Evolutionary conservation across 92 coral and sea anemone genomes (phyloP), one percentile per base, ranked within the genome.

Genomic region (Siderastrea radians): DNA sequence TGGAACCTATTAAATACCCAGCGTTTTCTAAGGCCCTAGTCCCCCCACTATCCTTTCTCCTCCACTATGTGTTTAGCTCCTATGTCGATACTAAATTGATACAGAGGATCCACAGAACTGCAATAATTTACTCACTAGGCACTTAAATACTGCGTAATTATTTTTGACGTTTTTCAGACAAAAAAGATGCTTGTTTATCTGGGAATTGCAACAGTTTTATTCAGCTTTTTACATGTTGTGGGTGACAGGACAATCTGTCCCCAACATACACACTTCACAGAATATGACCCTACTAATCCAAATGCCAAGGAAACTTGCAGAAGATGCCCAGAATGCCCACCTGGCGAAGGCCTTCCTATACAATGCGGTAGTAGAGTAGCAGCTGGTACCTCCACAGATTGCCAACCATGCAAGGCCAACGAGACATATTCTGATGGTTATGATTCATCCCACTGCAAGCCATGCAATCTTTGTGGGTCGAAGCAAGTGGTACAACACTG

Each of bases 271-370:
- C 53, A 70, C 6, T 70, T 70, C 3, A 70, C 75, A 10, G n/a
- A 46, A 69, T 44, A 2, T 13, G 16, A 69, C 15, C 66, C 66
- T 14, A 61, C 6, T 12, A 61, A 61, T 13, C 54, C 74, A 70
- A 2, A 47, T 48, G 75, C 54, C 17, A 13, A 70, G 0, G 6
- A 51, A 50, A 19, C 78, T 7, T 74, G 78, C 26, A 47, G 45
- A 49, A 16, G 7, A 55, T 74, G 78, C 26, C 78, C 61, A 74
- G 26, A 74, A 15, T 74, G 78, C 45, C 78, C 78, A 49, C 26
- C 17, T 2, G 78, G 78, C 1, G 3, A 74, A 8, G 78, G 78
- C 10, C 62, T 74, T 5, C 59, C 59, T 7, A 8, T 74, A 1
- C 62, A 74, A 3, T 74, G 78, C 11, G 78, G 78, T 2, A 16